Percentiles rank a stretch among this genome's conserved stretches.
These are phyloP conservation scores for Lethenteron camtschaticum DNA, from an alignment of 2,113 vertebrate genomes.

Conservation along the genomic window DNA sequence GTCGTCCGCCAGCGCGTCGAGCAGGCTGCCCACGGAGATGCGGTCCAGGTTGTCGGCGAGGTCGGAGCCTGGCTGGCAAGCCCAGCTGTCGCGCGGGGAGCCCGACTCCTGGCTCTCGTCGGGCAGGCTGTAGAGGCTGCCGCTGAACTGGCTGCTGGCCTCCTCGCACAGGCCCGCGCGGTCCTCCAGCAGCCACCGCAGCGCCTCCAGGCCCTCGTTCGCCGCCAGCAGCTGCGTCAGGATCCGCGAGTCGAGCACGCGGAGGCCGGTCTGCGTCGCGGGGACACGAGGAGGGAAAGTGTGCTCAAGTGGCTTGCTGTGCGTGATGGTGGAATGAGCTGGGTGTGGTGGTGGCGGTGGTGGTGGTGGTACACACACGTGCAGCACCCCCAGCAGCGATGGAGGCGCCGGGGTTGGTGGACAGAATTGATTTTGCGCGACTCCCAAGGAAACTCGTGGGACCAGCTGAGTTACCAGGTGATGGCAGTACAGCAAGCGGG, in stretches of 20 bases:
- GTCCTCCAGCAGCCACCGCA: not conserved
- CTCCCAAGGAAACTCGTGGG: too few species aligned
- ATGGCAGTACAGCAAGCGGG: too few species aligned
- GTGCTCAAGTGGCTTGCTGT: not conserved
- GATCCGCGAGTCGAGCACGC: not conserved
- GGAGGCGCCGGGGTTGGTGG: too few species aligned
- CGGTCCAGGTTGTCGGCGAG: constrained; percentile 2
- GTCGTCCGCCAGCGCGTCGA: constrained; percentile 1
- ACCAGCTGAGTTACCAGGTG: too few species aligned
- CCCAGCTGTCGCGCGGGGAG: not conserved
- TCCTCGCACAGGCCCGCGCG: not conserved
- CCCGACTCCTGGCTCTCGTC: not conserved
- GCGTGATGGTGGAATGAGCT: too few species aligned
- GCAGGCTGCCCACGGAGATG: constrained; percentile 1
- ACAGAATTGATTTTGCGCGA: too few species aligned
- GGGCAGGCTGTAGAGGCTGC: not conserved
- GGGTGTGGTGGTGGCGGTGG: too few species aligned
- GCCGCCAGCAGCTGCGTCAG: constrained; percentile 1
- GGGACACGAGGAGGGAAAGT: not conserved
- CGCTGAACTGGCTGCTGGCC: not conserved
- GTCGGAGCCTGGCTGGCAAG: not conserved
- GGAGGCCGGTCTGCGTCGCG: constrained; percentile 1
- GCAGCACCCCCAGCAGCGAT: too few species aligned
- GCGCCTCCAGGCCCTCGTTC: constrained; percentile 4
- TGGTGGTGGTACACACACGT: too few species aligned